Percentiles rank a stretch among this genome's conserved stretches.
Conservation (phyloP, 2,888 invertebrate species). For the Linhomoeus sp. region DNA sequence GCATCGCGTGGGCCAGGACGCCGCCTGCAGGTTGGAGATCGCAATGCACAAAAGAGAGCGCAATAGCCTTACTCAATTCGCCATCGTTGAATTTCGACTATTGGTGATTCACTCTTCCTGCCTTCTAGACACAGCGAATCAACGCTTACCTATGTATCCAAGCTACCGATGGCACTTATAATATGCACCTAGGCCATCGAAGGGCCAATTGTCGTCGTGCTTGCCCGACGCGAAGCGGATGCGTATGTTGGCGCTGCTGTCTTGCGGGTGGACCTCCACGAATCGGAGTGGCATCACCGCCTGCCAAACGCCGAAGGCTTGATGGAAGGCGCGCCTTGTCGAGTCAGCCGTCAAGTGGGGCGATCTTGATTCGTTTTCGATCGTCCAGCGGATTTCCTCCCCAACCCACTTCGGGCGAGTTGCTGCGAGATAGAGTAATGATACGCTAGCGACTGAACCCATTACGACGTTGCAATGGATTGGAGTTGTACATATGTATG, state of each 20-base stretch:
- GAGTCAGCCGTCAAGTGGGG: not conserved
- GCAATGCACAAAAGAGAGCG: not conserved
- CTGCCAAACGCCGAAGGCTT: conserved; percentile 21
- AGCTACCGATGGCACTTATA: too few species aligned
- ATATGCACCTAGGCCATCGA: not conserved
- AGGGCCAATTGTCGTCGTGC: not conserved
- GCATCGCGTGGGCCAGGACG: not conserved
- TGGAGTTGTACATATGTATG: conserved; percentile 7
- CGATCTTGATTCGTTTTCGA: not conserved
- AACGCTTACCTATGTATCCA: too few species aligned
- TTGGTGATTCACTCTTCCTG: too few species aligned
- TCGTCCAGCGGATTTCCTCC: not conserved
- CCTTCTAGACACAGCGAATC: too few species aligned
- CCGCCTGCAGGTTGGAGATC: not conserved
- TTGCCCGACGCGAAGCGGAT: too few species aligned
- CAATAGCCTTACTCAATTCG: too few species aligned
- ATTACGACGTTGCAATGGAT: too few species aligned
- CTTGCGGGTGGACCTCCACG: not conserved
- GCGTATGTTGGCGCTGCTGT: too few species aligned
- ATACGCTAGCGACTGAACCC: too few species aligned
- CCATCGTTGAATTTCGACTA: too few species aligned
- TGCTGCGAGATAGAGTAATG: too few species aligned
- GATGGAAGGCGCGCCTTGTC: conserved; percentile 16
- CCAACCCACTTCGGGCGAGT: not conserved
- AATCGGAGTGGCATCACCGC: conserved; percentile 12